Base-by-base conservation (phyloP, 2,113 vertebrate species). In the Pycnonotus jocosus region DNA sequence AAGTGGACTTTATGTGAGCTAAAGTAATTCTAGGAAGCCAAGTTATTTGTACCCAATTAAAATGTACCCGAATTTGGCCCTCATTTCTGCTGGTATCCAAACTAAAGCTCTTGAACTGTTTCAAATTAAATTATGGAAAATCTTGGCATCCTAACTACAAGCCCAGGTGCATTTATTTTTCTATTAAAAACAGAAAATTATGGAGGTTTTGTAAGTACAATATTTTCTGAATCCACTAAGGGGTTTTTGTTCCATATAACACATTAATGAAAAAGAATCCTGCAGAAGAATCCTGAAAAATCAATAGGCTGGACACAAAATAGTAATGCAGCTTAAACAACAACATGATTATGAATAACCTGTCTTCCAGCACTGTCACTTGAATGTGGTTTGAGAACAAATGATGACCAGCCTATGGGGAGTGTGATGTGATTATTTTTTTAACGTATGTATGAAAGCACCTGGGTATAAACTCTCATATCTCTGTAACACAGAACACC, bases 221-320 rank as follows among this genome's bases (percentile, higher is more conserved):
- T 81, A 76, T 79, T 89, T 89, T 89, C 76, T 87, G 61, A 91
- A 87, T 84, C 69, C 70, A 81, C 86, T 50, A 42, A 16, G 61
- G 57, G 48, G 3, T 87, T 87, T 89, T 90, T 57, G 61, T 95
- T 95, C 73, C 62, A 56, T 88, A 23, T n/a, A 93, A 74, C 50
- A 74, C 44, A 76, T 8, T 95, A 85, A 93, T 64, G 77, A 84
- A 92, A 95, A 92, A 95, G 37, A 37, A 73, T 93, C 65, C 74
- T 86, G 94, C 64, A 93, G 91, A 95, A 95, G 91, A 95, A 89
- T 57, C 73, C 86, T 72, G 45, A 96, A 92, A 97, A 96, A 96
- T 89, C 92, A 93, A 95, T 72, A 92, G 65, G 31, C 69, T 96
- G 81, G 86, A 89, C 88, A 93, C 5, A 7, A 91, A 94, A 81